Evolutionary conservation across 2,888 invertebrate genomes (phyloP).

Genomic region (Trimorus sp.): DNA sequence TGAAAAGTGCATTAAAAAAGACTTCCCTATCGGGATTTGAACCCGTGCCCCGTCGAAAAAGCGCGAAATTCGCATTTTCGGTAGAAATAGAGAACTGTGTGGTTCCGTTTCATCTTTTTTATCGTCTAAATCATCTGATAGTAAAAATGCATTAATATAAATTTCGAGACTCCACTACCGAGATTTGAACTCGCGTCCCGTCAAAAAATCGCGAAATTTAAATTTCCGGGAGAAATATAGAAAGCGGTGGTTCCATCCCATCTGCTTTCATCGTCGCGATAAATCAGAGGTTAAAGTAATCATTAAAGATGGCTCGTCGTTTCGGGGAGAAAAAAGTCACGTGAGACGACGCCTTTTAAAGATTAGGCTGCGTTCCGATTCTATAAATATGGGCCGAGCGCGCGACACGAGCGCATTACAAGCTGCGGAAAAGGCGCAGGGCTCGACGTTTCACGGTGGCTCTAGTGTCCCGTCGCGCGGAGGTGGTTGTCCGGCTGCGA

Average conservation of each 20-base stretch:
- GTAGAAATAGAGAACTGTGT: no score
- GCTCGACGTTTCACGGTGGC: conserved; percentile 58
- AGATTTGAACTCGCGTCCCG: no score
- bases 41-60: no score
- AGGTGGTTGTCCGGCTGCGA: conserved; percentile 70
- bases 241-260: not conserved
- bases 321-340: conserved; percentile 42
- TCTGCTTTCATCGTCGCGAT: conserved; percentile 28
- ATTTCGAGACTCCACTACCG: no score
- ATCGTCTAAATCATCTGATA: conserved; percentile 40
- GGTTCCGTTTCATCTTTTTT: conserved; percentile 5
- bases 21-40: no score
- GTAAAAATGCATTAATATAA: no score
- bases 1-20: no score
- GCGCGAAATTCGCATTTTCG: no score
- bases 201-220: no score
- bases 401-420: conserved; percentile 52
- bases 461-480: conserved; percentile 65
- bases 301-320: conserved; percentile 41
- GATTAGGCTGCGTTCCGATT: conserved; percentile 6
- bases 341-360: conserved; percentile 56
- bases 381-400: conserved; percentile 20
- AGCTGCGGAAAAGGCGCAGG: conserved; percentile 57
- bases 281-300: conserved; percentile 49
- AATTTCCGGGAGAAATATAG: no score